phyloP scores from a whole-genome alignment of 2,888 invertebrate genomes.

The Sceliomorpha sp. region DNA sequence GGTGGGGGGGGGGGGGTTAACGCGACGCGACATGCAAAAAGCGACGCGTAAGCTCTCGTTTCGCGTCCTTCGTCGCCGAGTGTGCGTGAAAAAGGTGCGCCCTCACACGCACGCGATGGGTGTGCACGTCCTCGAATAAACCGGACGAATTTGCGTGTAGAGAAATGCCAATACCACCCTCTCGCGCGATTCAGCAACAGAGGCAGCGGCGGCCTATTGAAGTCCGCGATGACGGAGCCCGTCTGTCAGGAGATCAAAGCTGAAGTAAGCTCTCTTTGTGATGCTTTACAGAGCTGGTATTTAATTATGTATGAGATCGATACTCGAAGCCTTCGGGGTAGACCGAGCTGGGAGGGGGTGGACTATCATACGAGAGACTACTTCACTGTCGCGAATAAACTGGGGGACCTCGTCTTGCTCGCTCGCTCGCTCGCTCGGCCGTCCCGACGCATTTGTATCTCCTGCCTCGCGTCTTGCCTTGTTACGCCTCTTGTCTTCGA shows the following conservation, averaged over 20 bases:
- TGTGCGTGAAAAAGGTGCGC: slow-evolving; percentile 21
- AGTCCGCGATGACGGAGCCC: slow-evolving; percentile 79
- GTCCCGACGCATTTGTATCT: slow-evolving; percentile 28
- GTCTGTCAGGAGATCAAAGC: slow-evolving; percentile 80
- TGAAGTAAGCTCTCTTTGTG: slow-evolving; percentile 79
- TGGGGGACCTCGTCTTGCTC: slow-evolving; percentile 13
- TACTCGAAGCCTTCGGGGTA: slow-evolving; percentile 78
- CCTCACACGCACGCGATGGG: slow-evolving; percentile 9
- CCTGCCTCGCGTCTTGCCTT: slow-evolving; percentile 40
- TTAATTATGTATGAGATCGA: slow-evolving; percentile 80
- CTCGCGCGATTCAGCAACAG: slow-evolving; percentile 64
- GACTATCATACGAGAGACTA: slow-evolving; percentile 39
- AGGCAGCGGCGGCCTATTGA: slow-evolving; percentile 69
- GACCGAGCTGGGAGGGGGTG: slow-evolving; percentile 34
- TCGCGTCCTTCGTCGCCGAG: slow-evolving; percentile 27
- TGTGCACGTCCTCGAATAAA: slow-evolving; percentile 3
- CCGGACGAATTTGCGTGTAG: slow-evolving; percentile 40
- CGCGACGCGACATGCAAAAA: slow-evolving; percentile 65
- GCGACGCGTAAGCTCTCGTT: slow-evolving; percentile 5
- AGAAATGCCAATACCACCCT: slow-evolving; percentile 67
- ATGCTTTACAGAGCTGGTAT: slow-evolving; percentile 77
- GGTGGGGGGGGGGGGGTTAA: no score
- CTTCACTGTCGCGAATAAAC: slow-evolving; percentile 36
- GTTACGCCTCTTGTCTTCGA: slow-evolving; percentile 26
- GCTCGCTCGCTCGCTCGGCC: slow-evolving; percentile 14